These are phyloP conservation scores for Fabriciana adippe DNA, from an alignment of 2,888 invertebrate species.

Conservation along the genomic window DNA sequence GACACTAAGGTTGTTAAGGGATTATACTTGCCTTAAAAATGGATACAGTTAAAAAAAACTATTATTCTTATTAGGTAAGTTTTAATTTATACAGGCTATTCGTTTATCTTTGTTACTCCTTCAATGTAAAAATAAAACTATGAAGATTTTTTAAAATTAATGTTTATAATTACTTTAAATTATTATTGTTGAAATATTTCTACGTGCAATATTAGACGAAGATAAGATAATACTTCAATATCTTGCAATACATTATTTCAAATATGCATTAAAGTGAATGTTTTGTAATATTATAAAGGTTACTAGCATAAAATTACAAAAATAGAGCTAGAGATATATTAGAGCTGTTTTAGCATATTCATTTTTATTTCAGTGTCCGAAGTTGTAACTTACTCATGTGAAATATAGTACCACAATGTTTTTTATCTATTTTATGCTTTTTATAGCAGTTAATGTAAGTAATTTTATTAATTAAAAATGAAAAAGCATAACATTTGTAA, in stretches of 20 bases:
- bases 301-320: conserved; percentile 10
- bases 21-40: too few relatives aligned
- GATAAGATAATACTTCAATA: conserved; percentile 20
- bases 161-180: neutral
- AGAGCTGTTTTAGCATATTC: neutral
- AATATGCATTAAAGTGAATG: conserved; percentile 5
- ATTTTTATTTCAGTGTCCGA: too few relatives aligned
- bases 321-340: neutral
- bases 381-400: neutral
- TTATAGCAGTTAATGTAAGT: conserved; percentile 6
- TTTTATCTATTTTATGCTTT: neutral
- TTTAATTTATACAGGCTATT: too few relatives aligned
- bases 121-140: too few relatives aligned
- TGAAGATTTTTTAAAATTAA: too few relatives aligned
- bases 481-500: neutral
- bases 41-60: too few relatives aligned
- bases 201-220: neutral
- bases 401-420: conserved; percentile 3
- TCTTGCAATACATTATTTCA: neutral
- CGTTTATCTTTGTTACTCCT: too few relatives aligned
- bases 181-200: neutral
- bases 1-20: too few relatives aligned
- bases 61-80: too few relatives aligned
- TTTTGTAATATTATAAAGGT: conserved; percentile 6
- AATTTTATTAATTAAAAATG: neutral